Evolutionary conservation across 2,888 invertebrate genomes (phyloP), one percentile per base, ranked within the genome.

Genomic region (Siphlonurus alternatus): DNA sequence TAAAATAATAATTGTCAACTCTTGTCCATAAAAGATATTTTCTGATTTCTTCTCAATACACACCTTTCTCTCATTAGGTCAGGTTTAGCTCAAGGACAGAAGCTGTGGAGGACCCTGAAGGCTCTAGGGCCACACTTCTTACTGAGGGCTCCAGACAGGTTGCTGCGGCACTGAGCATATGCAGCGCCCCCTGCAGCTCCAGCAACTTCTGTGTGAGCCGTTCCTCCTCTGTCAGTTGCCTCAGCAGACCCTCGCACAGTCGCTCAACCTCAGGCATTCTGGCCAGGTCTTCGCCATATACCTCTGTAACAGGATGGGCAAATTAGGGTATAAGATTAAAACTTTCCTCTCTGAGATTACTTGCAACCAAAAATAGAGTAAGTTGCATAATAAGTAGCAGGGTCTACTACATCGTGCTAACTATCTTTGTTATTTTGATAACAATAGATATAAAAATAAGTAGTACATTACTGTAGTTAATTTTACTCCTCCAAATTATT

Each of bases 181-280:
- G 80, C 66, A 89, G 78, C 24, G 83, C 80, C 15, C 90, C 89
- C 75, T 88, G 85, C 25, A 90, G 73, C 69, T 83, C 80, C 66
- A 83, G 74, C 38, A 89, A 75, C 62, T 83, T 79, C 67, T 81
- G 78, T 64, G 83, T 83, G n/a, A 88, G 76, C 53, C 82, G 77
- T 65, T 84, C 80, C 77, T 93, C 93, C 66, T 81, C 80, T 67
- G 81, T 77, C 23, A 93, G 75, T 66, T 82, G 78, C 61, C 80
- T 76, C 53, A 80, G 77, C 2, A 94, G 77, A 10, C 80, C 75
- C 63, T 79, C 77, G 69, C 91, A 82, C 66, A 84, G 75, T 67
- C 79, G 77, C 59, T 84, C 78, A 54, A 87, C 78, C 65, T 82
- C 78, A 20, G 84, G 80, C 23, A 84, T 82, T 70, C 80, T 75